Conservation (phyloP, 2,888 invertebrate species). For the Phyllotreta cruciferae region DNA sequence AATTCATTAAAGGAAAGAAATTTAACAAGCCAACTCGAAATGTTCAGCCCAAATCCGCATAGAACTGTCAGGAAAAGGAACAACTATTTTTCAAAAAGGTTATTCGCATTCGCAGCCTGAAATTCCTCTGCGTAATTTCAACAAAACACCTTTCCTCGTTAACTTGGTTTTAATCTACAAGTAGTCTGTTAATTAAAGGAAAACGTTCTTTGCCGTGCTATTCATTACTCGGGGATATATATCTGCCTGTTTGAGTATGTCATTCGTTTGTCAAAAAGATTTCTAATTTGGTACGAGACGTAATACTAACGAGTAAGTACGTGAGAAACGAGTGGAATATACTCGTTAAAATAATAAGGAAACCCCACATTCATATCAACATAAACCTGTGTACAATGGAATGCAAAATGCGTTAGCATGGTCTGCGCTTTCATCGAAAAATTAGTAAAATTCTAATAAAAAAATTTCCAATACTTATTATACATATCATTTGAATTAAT, state of each 20-base stretch:
- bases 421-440: too few relatives aligned
- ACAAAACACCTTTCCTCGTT: conserved; percentile 10
- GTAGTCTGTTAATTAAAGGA: conserved; percentile 23
- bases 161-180: conserved; percentile 19
- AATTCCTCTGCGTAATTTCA: conserved; percentile 24
- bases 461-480: too few relatives aligned
- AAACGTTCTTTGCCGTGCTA: conserved; percentile 17
- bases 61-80: conserved; percentile 26
- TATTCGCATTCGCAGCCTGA: conserved; percentile 5
- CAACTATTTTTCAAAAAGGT: conserved; percentile 26
- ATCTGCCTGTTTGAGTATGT: conserved; percentile 1
- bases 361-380: too few relatives aligned
- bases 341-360: too few relatives aligned
- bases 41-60: too few relatives aligned
- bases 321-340: background rate
- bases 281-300: background rate
- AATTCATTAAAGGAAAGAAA: too few relatives aligned
- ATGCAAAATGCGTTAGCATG: too few relatives aligned
- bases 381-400: too few relatives aligned
- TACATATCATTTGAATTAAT: too few relatives aligned
- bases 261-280: conserved; percentile 15
- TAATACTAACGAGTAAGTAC: conserved; percentile 5
- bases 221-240: conserved; percentile 17
- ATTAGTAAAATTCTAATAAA: too few relatives aligned
- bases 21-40: too few relatives aligned